phyloP scores from a whole-genome alignment of 30 jellyfish, hydroid and myxozoan genomes.

The Pseudorhiza aurosa region DNA sequence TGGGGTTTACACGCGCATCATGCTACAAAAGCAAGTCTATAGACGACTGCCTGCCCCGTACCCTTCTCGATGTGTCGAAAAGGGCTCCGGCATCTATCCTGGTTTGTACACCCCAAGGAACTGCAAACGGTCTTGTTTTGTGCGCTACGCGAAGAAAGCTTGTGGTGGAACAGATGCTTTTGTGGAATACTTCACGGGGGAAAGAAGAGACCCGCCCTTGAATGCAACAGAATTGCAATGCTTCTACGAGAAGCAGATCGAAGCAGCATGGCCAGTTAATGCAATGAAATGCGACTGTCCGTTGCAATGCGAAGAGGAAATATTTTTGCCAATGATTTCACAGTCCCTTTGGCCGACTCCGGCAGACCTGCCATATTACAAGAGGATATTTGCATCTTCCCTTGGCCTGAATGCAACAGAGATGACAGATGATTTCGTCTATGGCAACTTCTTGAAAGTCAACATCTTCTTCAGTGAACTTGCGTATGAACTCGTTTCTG shows the following conservation, averaged over 20 bases:
- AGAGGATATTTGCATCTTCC: constrained; percentile 54
- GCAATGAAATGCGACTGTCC: constrained; percentile 58
- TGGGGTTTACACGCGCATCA: constrained; percentile 60
- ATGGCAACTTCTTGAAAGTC: constrained; percentile 44
- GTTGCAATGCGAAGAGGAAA: constrained; percentile 51
- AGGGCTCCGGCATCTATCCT: constrained; percentile 46
- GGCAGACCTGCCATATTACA: constrained; percentile 59
- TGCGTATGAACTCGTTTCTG: constrained; percentile 51
- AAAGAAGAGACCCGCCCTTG: constrained; percentile 56
- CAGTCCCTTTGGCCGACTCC: constrained; percentile 62
- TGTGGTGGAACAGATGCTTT: constrained; percentile 68
- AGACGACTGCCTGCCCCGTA: constrained; percentile 53
- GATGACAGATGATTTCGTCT: constrained; percentile 62
- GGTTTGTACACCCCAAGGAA: constrained; percentile 63
- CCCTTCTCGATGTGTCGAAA: constrained; percentile 45
- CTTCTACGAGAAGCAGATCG: constrained; percentile 54
- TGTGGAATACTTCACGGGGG: constrained; percentile 62
- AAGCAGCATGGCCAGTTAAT: constrained; percentile 70
- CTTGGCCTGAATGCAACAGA: constrained; percentile 48
- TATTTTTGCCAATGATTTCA: constrained; percentile 39
- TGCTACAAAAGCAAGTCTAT: constrained; percentile 56
- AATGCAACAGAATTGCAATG: constrained; percentile 44
- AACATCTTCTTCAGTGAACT: constrained; percentile 62
- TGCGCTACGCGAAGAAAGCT: constrained; percentile 46
- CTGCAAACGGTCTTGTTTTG: constrained; percentile 67